Conservation (phyloP, 1,140 invertebrate genomes). For the Sitodiplosis mosellana region DNA sequence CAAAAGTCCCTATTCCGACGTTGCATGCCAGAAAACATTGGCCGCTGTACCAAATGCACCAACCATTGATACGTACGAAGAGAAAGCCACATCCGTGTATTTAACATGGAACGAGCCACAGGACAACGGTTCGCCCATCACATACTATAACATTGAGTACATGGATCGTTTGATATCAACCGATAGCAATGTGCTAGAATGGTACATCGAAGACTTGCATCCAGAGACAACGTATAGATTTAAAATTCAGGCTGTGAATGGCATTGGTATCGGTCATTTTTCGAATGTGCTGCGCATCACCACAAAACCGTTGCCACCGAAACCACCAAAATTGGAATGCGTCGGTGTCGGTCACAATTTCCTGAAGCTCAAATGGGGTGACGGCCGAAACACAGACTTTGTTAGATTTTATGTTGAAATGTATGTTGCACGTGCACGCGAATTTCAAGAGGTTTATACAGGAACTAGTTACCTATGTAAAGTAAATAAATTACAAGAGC, state of each 20-base stretch:
- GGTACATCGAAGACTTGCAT: conserved; percentile 28
- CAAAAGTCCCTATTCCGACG: conserved; percentile 45
- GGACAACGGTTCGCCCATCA: conserved; percentile 49
- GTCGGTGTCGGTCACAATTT: conserved; percentile 52
- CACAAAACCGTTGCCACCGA: conserved; percentile 57
- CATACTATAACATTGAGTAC: conserved; percentile 53
- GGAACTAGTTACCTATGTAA: conserved; percentile 57
- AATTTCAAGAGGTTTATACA: conserved; percentile 59
- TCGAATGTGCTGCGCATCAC: conserved; percentile 46
- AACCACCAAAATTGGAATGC: conserved; percentile 54
- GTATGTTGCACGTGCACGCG: conserved; percentile 39
- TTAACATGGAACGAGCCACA: conserved; percentile 54
- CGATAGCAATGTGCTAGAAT: conserved; percentile 30
- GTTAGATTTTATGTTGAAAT: conserved; percentile 65
- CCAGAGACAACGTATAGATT: conserved; percentile 46
- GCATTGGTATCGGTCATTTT: conserved; percentile 59
- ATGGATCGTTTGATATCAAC: conserved; percentile 40
- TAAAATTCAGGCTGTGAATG: conserved; percentile 62
- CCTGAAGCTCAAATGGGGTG: conserved; percentile 71
- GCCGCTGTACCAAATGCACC: conserved; percentile 55
- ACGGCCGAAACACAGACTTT: conserved; percentile 42
- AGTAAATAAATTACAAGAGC: conserved; percentile 60
- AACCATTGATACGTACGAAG: conserved; percentile 32
- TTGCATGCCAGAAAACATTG: conserved; percentile 40
- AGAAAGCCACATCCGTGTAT: conserved; percentile 43